Conservation (phyloP, 2,888 invertebrate species). For the Halocaridina rubra region DNA sequence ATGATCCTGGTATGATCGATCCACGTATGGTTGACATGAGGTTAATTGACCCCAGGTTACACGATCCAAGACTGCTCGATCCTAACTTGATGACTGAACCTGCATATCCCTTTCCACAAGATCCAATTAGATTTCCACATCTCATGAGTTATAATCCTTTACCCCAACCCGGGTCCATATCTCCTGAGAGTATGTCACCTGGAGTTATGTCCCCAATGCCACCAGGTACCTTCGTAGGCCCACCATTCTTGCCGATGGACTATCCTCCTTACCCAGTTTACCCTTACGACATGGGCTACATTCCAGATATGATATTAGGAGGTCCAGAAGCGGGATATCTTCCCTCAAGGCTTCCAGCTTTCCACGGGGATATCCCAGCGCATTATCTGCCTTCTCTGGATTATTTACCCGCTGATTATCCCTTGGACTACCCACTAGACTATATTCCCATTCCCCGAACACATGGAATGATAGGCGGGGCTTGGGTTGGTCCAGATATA, state of each 20-base stretch:
- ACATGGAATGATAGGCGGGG: neutral
- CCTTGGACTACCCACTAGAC: slow-evolving; percentile 26
- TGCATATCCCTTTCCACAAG: slow-evolving; percentile 44
- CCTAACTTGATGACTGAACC: slow-evolving; percentile 36
- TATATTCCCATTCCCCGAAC: slow-evolving; percentile 1
- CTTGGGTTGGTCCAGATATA: slow-evolving; percentile 4
- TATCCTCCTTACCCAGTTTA: slow-evolving; percentile 32
- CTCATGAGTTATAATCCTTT: slow-evolving; percentile 34
- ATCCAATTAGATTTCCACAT: slow-evolving; percentile 43
- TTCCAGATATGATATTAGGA: slow-evolving; percentile 30
- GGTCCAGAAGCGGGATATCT: neutral
- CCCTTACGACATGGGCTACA: slow-evolving; percentile 38
- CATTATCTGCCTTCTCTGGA: slow-evolving; percentile 26
- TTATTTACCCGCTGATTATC: slow-evolving; percentile 25
- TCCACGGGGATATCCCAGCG: slow-evolving; percentile 5
- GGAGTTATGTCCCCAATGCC: slow-evolving; percentile 29
- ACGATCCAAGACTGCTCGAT: slow-evolving; percentile 40
- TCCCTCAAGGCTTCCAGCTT: neutral
- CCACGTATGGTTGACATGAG: slow-evolving; percentile 15
- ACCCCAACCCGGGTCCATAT: neutral
- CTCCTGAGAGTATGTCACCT: slow-evolving; percentile 14
- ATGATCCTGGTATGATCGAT: slow-evolving; percentile 46
- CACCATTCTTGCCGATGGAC: slow-evolving; percentile 41
- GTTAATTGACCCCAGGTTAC: slow-evolving; percentile 4
- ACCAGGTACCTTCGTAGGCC: slow-evolving; percentile 18